Evolutionary conservation across 2,113 vertebrate genomes (phyloP), one percentile per base, ranked within the genome.

Genomic region (Tachysurus fulvidraco): DNA sequence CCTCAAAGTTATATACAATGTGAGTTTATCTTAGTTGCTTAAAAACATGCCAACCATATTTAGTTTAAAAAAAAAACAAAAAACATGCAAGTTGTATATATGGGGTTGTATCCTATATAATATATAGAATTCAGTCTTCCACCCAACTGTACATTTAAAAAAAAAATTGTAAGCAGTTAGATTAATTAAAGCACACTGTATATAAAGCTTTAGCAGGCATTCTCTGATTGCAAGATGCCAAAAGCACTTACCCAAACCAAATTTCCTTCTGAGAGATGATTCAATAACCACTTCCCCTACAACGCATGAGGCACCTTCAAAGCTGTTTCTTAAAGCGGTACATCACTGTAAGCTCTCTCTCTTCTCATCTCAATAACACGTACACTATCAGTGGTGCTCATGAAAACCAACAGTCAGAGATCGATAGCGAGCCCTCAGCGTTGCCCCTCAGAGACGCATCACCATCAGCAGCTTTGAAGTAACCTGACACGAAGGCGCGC

Each of bases 401-500:
- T 25, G 55, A 59, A 60, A 44, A 60, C 55, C 30, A 16, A 59
- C 74, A 73, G 89, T 78, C 55, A 74, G 64, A 88, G 89, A 93
- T 94, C 92, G 91, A 93, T 94, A 89, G 0, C 13, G 84, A 89
- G 80, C 87, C 85, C 69, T 67, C 73, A 81, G 86, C 86, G 89
- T 88, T 84, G 90, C 87, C 78, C 59, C 60, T 86, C n/a, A 16
- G 19, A 79, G 78, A 80, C 73, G 46, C 55, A 74, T 85, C 85
- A 86, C 85, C 87, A 92, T 89, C 82, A 83, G 90, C 90, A 91
- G 88, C 88, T 89, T 89, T 59, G 80, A 57, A 25, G 92, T 93
- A 94, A 95, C 84, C 84, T 83, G 93, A 95, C 90, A 93, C 93
- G 90, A 41, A 77, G 54, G 85, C 86, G 89, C 87, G 87, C 87